Evolutionary conservation across 2,113 vertebrate genomes (phyloP).

Genomic region (Euleptes europaea): DNA sequence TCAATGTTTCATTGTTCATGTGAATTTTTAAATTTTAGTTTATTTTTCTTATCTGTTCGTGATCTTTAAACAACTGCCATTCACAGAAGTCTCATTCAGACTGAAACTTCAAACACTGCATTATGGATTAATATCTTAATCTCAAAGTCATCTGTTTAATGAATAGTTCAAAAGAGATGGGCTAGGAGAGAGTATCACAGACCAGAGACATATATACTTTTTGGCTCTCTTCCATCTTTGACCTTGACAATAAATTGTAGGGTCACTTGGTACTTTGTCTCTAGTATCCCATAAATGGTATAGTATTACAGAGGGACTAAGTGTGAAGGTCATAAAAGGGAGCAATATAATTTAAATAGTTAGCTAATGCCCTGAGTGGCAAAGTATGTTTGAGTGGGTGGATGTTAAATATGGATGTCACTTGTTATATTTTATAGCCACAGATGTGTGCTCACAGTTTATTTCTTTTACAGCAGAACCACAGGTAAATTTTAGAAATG

Average conservation of each 20-base stretch:
- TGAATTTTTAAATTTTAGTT: too few relatives aligned
- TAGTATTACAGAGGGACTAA: neutral
- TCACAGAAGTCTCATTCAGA: too few relatives aligned
- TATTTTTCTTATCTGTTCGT: too few relatives aligned
- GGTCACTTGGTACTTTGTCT: neutral
- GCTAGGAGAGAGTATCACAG: neutral
- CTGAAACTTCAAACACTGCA: too few relatives aligned
- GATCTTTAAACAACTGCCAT: too few relatives aligned
- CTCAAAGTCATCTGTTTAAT: neutral
- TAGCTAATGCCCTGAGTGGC: too few relatives aligned
- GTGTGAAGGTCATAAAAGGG: neutral
- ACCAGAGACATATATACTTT: neutral
- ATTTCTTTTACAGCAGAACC: neutral
- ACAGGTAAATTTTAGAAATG: neutral
- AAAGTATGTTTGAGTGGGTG: too few relatives aligned
- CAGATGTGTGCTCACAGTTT: neutral
- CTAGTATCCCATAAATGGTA: neutral
- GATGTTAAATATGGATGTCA: too few relatives aligned
- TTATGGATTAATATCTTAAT: too few relatives aligned
- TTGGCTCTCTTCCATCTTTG: neutral
- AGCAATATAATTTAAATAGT: neutral
- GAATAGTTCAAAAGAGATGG: neutral
- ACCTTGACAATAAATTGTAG: neutral
- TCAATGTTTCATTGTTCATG: too few relatives aligned
- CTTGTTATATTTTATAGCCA: neutral